These are phyloP conservation scores for Phallusia fumigata DNA, from an alignment of 23 tunicate genomes.

Conservation along the genomic window DNA sequence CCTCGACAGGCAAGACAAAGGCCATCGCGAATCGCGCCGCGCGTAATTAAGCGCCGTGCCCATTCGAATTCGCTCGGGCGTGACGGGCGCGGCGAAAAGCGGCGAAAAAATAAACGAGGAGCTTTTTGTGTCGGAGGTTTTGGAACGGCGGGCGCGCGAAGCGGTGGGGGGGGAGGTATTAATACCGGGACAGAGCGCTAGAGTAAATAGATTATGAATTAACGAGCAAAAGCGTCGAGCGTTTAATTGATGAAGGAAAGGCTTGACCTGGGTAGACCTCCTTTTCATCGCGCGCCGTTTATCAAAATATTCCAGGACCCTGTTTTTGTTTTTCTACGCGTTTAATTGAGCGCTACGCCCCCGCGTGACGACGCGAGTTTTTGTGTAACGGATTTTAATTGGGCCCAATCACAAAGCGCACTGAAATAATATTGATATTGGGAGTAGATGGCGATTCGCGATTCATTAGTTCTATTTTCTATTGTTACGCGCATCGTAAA, in stretches of 20 bases:
- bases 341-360: not conserved
- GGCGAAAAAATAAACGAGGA: conserved; percentile 7
- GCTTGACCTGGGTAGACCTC: not conserved
- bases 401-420: not conserved
- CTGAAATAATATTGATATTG: conserved; percentile 6
- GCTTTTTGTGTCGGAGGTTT: not conserved
- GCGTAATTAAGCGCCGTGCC: conserved; percentile 8
- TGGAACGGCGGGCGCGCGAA: not conserved
- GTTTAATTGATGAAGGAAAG: conserved; percentile 6
- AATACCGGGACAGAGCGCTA: not conserved
- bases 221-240: not conserved
- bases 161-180: not conserved
- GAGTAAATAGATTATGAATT: conserved; percentile 10
- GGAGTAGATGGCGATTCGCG: not conserved
- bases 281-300: not conserved
- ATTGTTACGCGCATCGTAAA: not conserved
- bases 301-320: not conserved
- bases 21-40: not conserved
- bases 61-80: conserved; percentile 5
- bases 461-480: not conserved
- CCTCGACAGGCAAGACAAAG: conserved; percentile 4
- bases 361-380: not conserved
- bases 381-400: not conserved
- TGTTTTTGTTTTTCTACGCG: not conserved
- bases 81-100: conserved; percentile 9